These are phyloP conservation scores for Athrips mouffetella DNA, from an alignment of 2,888 invertebrate species.

Conservation along the genomic window DNA sequence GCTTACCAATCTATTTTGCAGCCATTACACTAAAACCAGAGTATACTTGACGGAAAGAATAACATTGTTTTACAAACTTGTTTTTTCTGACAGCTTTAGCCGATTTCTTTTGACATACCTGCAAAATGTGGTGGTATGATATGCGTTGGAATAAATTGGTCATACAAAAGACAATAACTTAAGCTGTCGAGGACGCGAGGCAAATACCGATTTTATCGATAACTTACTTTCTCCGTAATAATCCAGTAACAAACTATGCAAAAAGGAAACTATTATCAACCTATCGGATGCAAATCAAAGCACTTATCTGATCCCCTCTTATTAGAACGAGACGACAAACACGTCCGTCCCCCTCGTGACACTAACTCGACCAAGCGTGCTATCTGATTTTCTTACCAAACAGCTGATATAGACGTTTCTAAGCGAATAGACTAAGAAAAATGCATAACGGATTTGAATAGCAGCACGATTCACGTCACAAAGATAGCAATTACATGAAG, in stretches of 20 bases:
- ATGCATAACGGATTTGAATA: conserved; percentile 57
- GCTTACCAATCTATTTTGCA: no score
- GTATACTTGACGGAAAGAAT: no score
- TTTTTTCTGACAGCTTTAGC: no score
- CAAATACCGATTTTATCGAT: neutral
- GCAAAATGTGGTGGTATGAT: no score
- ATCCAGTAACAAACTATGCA: conserved; percentile 46
- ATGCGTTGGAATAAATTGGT: no score
- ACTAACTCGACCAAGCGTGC: conserved; percentile 67
- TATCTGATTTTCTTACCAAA: conserved; percentile 53
- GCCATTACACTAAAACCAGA: no score
- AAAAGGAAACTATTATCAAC: conserved; percentile 64
- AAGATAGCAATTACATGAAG: conserved; percentile 32
- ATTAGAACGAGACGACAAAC: conserved; percentile 42
- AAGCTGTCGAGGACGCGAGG: neutral
- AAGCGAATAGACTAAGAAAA: conserved; percentile 37
- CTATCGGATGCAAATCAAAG: conserved; percentile 70
- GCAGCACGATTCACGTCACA: conserved; percentile 39
- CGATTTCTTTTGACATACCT: no score
- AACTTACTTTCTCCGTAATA: conserved; percentile 46
- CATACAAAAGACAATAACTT: neutral
- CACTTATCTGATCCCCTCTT: conserved; percentile 65
- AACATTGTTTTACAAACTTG: no score
- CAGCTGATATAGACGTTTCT: conserved; percentile 52
- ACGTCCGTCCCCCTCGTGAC: conserved; percentile 50